Evolutionary conservation across 1,140 invertebrate species (phyloP), one percentile per base, ranked within the genome.

Genomic region (Daktulosphaira vitifoliae): DNA sequence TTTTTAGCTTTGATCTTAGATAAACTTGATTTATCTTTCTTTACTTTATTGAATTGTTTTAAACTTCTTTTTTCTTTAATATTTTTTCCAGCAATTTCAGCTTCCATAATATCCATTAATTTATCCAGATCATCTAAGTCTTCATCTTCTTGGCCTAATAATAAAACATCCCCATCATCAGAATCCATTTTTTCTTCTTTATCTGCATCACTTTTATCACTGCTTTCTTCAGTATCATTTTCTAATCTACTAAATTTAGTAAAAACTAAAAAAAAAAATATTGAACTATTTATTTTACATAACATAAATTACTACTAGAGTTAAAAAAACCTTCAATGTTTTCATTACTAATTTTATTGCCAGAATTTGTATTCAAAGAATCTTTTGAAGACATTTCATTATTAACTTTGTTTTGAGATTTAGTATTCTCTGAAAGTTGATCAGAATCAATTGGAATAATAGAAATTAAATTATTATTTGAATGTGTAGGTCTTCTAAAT

Each of bases 81-180:
- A 9, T n/a, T 20, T 46, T 38, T 8, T 48, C 46, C 46, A 33
- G 44, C 42, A 20, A 62, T 62, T 62, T 62, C 56, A 62, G 56
- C 56, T 7, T 62, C 56, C 56, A 62, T 62, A 46, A 62, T 62
- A 1, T 62, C 56, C 56, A 62, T 62, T 62, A 62, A 22, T 33
- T 62, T 62, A 22, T 62, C 56, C 20, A 62, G 42, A 62, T 62
- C 56, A 33, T 62, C 56, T 13, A 62, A 48, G 20, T 62, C 56
- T 62, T 62, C 56, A 62, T 62, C 56, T 48, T 62, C 23, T 62
- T 62, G 22, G 1, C 56, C 56, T 9, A 62, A 33, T 29, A 33
- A 62, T 48, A 62, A 62, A 6, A 62, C 56, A 62, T 62, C 56
- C 13, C 56, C 56, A 22, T 62, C 56, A 48, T 62, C 56, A 46